Evolutionary conservation across 2,113 vertebrate species (phyloP).

Genomic region (Larimichthys crocea): DNA sequence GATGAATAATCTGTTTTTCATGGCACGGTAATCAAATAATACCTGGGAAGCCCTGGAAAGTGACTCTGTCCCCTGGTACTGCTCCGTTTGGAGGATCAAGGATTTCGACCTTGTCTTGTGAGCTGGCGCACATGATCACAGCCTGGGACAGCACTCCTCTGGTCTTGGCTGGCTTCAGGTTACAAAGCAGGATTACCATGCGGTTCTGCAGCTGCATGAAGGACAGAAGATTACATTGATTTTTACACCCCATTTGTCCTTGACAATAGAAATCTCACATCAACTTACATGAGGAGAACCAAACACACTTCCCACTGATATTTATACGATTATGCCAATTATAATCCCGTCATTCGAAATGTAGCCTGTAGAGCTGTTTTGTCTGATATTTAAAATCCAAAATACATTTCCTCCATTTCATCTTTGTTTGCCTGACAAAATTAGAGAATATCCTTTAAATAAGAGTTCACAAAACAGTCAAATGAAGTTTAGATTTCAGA

Average conservation of each 20-base stretch:
- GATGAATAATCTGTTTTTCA: not conserved
- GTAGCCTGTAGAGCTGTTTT: not conserved
- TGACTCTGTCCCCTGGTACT: slow-evolving; percentile 90
- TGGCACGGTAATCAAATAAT: not conserved
- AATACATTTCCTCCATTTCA: not conserved
- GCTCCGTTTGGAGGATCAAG: slow-evolving; percentile 89
- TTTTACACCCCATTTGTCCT: not conserved
- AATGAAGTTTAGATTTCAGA: not conserved
- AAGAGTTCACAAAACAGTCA: not conserved
- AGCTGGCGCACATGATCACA: slow-evolving; percentile 95
- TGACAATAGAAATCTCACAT: not conserved
- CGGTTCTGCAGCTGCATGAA: slow-evolving; percentile 92
- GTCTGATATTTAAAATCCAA: too few species aligned
- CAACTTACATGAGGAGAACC: not conserved
- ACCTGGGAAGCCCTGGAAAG: slow-evolving; percentile 92
- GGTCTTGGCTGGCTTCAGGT: slow-evolving; percentile 94
- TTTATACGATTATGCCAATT: not conserved
- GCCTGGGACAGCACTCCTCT: slow-evolving; percentile 93
- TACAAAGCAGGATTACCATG: slow-evolving; percentile 94
- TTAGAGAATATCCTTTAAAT: not conserved
- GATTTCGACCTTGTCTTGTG: slow-evolving; percentile 93
- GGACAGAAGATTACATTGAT: slow-evolving; percentile 1
- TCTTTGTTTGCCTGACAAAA: not conserved
- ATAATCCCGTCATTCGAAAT: not conserved
- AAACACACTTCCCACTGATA: not conserved